Conservation (phyloP, 2,888 invertebrate genomes). For the Noctua fimbriata region DNA sequence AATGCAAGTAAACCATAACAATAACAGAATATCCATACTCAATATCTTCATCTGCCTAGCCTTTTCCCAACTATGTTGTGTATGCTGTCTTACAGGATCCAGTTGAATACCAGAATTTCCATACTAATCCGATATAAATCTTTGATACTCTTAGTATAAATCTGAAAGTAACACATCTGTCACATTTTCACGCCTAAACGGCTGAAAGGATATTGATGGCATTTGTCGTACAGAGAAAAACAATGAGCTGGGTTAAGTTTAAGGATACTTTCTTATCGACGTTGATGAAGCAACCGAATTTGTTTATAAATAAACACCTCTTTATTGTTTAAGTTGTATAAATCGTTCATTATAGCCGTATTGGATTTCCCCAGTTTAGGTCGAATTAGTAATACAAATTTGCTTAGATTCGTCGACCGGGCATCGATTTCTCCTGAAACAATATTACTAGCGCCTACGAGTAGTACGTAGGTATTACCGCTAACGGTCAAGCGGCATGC, state of each 20-base stretch:
- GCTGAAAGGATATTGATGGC: neutral
- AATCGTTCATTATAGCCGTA: neutral
- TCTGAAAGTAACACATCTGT: neutral
- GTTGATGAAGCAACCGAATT: neutral
- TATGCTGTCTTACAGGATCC: neutral
- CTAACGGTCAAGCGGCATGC: conserved; percentile 75
- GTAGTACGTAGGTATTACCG: conserved; percentile 55
- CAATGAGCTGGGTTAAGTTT: neutral
- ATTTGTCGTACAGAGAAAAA: neutral
- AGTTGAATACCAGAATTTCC: neutral
- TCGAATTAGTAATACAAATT: conserved; percentile 33
- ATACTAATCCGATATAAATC: neutral
- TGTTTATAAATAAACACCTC: neutral
- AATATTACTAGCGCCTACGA: conserved; percentile 1
- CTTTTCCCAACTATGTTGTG: neutral
- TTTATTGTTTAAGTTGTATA: neutral
- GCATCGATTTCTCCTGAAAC: conserved; percentile 76
- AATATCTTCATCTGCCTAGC: neutral
- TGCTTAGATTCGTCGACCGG: conserved; percentile 53
- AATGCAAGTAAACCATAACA: neutral
- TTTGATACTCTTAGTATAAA: neutral
- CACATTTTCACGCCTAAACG: neutral
- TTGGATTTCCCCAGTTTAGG: conserved; percentile 38
- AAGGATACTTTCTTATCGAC: neutral
- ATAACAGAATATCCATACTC: neutral